Evolutionary conservation across 2,797 vertebrate species (phyloP).

Genomic region (Protonibea diacanthus): DNA sequence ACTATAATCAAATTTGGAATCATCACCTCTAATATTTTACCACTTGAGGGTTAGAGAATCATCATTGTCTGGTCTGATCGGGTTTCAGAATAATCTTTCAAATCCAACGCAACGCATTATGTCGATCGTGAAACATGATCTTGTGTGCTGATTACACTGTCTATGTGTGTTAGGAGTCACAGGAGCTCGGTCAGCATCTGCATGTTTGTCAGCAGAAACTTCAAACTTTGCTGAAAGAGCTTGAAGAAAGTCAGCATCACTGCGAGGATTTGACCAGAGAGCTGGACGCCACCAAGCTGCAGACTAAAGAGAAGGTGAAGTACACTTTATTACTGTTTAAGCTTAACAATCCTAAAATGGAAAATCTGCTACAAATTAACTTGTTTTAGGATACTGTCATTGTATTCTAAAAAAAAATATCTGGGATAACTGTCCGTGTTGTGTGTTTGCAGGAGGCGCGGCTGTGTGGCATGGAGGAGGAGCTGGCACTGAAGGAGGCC

Average conservation of each 20-base stretch:
- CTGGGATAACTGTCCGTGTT: background rate
- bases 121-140: background rate
- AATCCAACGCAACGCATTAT: background rate
- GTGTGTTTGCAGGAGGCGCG: conserved; percentile 78
- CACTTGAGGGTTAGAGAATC: background rate
- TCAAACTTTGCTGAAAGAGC: conserved; percentile 74
- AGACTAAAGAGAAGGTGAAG: conserved; percentile 84
- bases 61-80: background rate
- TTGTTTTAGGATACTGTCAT: background rate
- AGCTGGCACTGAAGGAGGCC: conserved; percentile 83
- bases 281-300: conserved; percentile 79
- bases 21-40: background rate
- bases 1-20: too few relatives aligned
- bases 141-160: background rate
- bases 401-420: background rate
- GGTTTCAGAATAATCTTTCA: too few relatives aligned
- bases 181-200: conserved; percentile 81
- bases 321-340: background rate
- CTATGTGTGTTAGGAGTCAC: conserved; percentile 65
- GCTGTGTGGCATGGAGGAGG: conserved; percentile 82
- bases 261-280: conserved; percentile 81
- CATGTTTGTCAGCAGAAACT: conserved; percentile 78
- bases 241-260: conserved; percentile 77
- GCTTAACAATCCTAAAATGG: background rate
- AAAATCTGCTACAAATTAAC: background rate